Evolutionary conservation across 2,888 invertebrate genomes (phyloP).

Genomic region (Glyphotaelius pellucidus): DNA sequence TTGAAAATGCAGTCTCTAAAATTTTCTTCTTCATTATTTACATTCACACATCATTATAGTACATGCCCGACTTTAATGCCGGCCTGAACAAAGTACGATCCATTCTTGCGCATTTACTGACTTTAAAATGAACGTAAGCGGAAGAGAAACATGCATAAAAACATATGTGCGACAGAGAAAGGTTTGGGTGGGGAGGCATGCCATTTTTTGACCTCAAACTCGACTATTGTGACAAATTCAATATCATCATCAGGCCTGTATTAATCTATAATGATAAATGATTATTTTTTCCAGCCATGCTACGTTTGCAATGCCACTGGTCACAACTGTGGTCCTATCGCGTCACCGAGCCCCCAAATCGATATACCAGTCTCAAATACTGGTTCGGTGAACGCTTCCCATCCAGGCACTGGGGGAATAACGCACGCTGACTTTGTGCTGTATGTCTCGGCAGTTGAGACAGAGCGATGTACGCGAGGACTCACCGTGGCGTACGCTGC

Average conservation of each 20-base stretch:
- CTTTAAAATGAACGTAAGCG: no score
- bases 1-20: no score
- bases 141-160: no score
- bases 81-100: no score
- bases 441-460: constrained; percentile 96
- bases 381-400: constrained; percentile 85
- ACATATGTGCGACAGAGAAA: no score
- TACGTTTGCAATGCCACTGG: constrained; percentile 92
- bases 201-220: no score
- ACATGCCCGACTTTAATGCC: no score
- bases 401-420: constrained; percentile 86
- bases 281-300: constrained; percentile 82
- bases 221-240: no score
- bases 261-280: not conserved
- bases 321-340: constrained; percentile 82
- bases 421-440: constrained; percentile 95
- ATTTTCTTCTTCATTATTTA: not conserved
- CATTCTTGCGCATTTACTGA: no score
- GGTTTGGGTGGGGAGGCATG: no score
- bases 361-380: constrained; percentile 93
- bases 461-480: constrained; percentile 93
- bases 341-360: constrained; percentile 75
- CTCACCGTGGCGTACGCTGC: constrained; percentile 98
- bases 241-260: no score
- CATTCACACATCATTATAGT: not conserved